phyloP scores from a whole-genome alignment of 2,113 vertebrate species.

The Garra rufa region DNA sequence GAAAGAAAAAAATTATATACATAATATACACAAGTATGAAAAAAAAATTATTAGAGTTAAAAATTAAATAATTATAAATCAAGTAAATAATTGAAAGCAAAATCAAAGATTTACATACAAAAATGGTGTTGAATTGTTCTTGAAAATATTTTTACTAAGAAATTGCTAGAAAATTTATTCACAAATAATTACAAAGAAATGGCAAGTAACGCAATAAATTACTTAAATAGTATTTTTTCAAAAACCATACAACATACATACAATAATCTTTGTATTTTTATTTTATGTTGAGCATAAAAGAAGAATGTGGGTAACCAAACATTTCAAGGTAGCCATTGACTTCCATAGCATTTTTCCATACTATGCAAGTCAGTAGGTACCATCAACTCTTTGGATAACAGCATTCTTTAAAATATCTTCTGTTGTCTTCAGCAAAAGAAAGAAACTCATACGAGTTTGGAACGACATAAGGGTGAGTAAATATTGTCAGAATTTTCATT shows the following conservation, averaged over 20 bases:
- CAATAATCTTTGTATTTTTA: neutral
- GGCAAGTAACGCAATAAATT: too few species aligned
- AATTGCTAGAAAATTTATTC: too few species aligned
- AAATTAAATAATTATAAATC: neutral
- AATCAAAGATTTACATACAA: neutral
- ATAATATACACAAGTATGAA: neutral
- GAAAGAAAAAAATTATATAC: neutral
- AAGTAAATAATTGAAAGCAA: neutral
- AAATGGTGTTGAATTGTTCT: too few species aligned
- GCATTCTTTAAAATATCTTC: neutral
- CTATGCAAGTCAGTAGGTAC: neutral
- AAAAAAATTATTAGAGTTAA: neutral
- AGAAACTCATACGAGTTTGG: neutral
- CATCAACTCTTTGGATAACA: neutral
- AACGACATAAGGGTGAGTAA: neutral
- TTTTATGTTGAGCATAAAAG: neutral
- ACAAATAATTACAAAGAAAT: too few species aligned
- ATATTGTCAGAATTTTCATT: neutral
- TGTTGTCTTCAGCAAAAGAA: neutral
- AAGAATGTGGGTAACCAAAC: neutral
- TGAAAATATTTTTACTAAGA: too few species aligned
- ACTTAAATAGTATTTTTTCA: neutral
- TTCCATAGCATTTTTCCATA: neutral
- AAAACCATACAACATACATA: neutral
- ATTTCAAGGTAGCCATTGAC: neutral